Base-by-base conservation (phyloP, 2,888 invertebrate species). In the Catocala nupta region DNA sequence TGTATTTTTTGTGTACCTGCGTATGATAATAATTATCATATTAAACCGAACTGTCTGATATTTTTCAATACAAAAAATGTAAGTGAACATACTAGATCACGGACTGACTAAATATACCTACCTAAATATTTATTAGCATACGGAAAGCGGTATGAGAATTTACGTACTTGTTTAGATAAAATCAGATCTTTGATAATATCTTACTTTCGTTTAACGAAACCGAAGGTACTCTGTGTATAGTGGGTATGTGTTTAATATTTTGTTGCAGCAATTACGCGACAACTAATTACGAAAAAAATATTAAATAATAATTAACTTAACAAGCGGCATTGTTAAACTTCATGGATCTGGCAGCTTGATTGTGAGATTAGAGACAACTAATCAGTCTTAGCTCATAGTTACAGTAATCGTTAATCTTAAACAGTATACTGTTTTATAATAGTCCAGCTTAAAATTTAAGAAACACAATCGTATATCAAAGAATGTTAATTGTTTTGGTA, bases 181-280 rank as follows among this genome's bases (percentile, higher is more conserved):
- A 85, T 86, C 83, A 55, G 47, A 63, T 70, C 62, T 63, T 43
- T 65, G 85, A 85, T 87, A 81, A 80, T 68, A 81, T 84, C 84
- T 76, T 68, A 84, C 85, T 88, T 87, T 87, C 84, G 80, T 81
- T 82, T 59, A 73, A 80, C 73, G 80, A 85, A 85, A 84, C 63
- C 71, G 84, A 88, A 85, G 84, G 86, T 83, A 86, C 25, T 75
- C 73, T 59, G 63, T 75, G 83, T 84, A n/a, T n/a, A 79, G 81
- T 81, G 74, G 81, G 60, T 63, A 55, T 60, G 61, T 59, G 58
- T 62, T 71, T 63, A 68, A 61, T 60, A 67, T 59, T 69, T 64
- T 70, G 63, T 63, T 65, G 65, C 68, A 59, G 70, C 59, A 68
- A 79, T 56, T 58, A 68, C 50, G 66, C 58, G 75, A 73, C 72